Base-by-base conservation (phyloP, 2,888 invertebrate genomes). In the Hypomecis punctinalis region DNA sequence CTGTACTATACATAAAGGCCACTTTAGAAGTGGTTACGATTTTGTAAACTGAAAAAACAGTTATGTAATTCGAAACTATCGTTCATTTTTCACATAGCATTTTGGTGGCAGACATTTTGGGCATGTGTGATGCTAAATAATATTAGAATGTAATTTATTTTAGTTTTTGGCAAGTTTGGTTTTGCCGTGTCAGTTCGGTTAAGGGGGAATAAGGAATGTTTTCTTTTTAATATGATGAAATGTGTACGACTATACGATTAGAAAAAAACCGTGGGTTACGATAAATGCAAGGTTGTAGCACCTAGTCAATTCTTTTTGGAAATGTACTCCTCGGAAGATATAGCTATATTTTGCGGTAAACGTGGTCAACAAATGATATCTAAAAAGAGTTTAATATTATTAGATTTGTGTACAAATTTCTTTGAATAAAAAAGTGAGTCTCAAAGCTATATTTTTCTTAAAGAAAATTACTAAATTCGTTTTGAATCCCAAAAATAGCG, bases 61-160 rank as follows among this genome's bases (percentile, higher is more conserved):
- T 23, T 57, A 70, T 69, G 76, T 67, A 52, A 63, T 61, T 67
- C 63, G 67, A 76, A 77, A 80, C 77, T 78, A 75, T 76, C 77
- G 76, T 79, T 82, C 82, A 84, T 84, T 83, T 83, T 83, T 84
- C 84, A 78, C 75, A 73, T 77, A 76, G 72, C 77, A 74, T 76
- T 79, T 79, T 76, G 76, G 76, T 73, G 75, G 76, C 76, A 79
- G 76, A 76, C 74, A 69, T 76, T 74, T 76, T 79, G 71, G 73
- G 75, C 75, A 77, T 77, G 72, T 72, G 68, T 67, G 67, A 66
- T 73, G 73, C 72, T 76, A 78, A 78, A 78, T 72, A 75, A 73
- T 73, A 78, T 73, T 58, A 68, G 67, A 71, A 69, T 51, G 61
- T 63, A 59, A 70, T 66, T 66, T 67, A 65, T 68, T 67, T 62